A percentile compares a stretch with the other conserved stretches of the same genome.
These are phyloP conservation scores for Hemistola chrysoprasaria DNA, from an alignment of 2,888 invertebrate genomes.

Conservation along the genomic window DNA sequence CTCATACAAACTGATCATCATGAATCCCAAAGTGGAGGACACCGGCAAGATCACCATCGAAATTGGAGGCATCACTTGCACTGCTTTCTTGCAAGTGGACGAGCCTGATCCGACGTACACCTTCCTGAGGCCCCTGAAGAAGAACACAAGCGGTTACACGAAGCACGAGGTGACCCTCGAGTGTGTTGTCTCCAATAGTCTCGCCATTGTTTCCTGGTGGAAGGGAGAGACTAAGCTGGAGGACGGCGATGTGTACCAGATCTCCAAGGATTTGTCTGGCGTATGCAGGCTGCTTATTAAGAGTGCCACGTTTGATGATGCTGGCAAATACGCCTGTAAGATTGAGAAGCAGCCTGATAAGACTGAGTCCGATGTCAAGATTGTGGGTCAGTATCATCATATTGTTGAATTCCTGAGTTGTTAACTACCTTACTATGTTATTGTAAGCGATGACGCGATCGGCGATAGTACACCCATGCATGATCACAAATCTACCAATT, in stretches of 20 bases:
- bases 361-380: constrained; percentile 89
- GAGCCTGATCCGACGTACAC: constrained; percentile 97
- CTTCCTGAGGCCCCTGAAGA: constrained; percentile 95
- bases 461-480: too few relatives aligned
- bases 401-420: too few relatives aligned
- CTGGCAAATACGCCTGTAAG: constrained; percentile 94
- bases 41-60: constrained; percentile 98
- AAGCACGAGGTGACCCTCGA: constrained; percentile 95
- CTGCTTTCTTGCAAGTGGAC: constrained; percentile 97
- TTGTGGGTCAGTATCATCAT: constrained; percentile 88
- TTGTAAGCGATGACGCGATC: too few relatives aligned
- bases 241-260: constrained; percentile 91
- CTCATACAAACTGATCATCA: constrained; percentile 94
- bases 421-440: too few relatives aligned
- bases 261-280: constrained; percentile 96
- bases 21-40: constrained; percentile 96
- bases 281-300: constrained; percentile 94
- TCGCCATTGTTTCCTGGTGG: constrained; percentile 97
- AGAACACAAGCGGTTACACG: constrained; percentile 93
- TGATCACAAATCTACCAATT: too few relatives aligned
- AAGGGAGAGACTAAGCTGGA: constrained; percentile 90
- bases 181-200: constrained; percentile 95
- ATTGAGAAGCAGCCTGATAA: constrained; percentile 94
- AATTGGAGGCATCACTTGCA: constrained; percentile 93
- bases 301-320: constrained; percentile 90